Conservation (phyloP, 2,888 invertebrate genomes). For the Tenodera sinensis region DNA sequence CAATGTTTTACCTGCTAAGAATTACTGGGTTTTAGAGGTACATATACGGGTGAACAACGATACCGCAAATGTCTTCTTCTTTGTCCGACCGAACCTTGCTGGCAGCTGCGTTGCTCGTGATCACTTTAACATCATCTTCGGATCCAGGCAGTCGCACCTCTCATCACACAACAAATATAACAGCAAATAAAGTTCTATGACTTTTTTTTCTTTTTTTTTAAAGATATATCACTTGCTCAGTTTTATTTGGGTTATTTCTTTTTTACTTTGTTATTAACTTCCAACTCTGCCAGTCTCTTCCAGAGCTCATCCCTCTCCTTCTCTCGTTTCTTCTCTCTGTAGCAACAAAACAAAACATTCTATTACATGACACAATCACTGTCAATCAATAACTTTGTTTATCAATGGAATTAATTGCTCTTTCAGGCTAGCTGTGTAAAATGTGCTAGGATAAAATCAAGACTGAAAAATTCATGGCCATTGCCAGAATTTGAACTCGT, state of each 20-base stretch:
- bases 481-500: too few relatives aligned
- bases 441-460: too few relatives aligned
- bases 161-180: constrained; percentile 35
- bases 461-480: too few relatives aligned
- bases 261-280: constrained; percentile 52
- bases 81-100: constrained; percentile 22
- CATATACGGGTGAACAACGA: constrained; percentile 31
- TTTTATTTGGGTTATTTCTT: constrained; percentile 31
- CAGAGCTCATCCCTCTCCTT: constrained; percentile 97
- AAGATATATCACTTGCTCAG: constrained; percentile 30
- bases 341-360: constrained; percentile 33
- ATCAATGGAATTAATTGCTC: too few relatives aligned
- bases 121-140: constrained; percentile 6
- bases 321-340: constrained; percentile 91
- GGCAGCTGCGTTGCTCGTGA: constrained; percentile 8
- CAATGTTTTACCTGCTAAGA: constrained; percentile 31
- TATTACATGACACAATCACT: neutral
- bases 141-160: constrained; percentile 29
- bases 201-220: constrained; percentile 22
- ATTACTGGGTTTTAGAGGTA: constrained; percentile 31
- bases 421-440: too few relatives aligned
- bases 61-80: constrained; percentile 18
- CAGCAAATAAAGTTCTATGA: constrained; percentile 35
- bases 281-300: constrained; percentile 90
- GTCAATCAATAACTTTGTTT: too few relatives aligned